Percentiles rank a stretch among this genome's conserved stretches.
These are phyloP conservation scores for Tethea ocularis DNA, from an alignment of 2,888 invertebrate species.

Conservation along the genomic window DNA sequence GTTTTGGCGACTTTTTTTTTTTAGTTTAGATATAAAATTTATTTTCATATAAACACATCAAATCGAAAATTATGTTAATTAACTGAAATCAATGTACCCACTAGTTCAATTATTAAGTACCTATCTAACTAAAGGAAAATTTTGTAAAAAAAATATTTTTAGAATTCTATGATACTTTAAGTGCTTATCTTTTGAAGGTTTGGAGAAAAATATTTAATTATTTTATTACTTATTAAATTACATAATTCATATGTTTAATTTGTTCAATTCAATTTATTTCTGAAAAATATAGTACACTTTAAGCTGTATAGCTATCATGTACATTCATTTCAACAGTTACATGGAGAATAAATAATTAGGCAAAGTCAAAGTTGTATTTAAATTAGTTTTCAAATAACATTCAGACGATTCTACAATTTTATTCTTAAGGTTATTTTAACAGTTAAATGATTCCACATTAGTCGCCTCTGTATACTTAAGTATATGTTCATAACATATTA, in stretches of 20 bases:
- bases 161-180: not conserved
- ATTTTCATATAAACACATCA: too few relatives aligned
- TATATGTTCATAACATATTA: not conserved
- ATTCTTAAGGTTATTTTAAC: not conserved
- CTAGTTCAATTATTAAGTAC: too few relatives aligned
- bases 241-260: too few relatives aligned
- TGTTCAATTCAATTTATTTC: too few relatives aligned
- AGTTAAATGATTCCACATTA: not conserved
- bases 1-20: conserved; percentile 19
- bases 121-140: too few relatives aligned
- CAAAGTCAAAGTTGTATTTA: not conserved
- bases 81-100: too few relatives aligned
- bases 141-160: not conserved
- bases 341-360: too few relatives aligned
- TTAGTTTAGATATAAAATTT: conserved; percentile 17
- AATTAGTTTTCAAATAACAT: not conserved
- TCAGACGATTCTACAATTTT: not conserved
- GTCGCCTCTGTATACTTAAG: not conserved
- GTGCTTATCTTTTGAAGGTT: not conserved
- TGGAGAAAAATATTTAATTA: not conserved
- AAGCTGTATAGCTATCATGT: not conserved
- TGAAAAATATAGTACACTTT: too few relatives aligned
- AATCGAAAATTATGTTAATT: too few relatives aligned
- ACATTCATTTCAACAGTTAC: too few relatives aligned
- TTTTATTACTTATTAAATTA: too few relatives aligned